Conservation (phyloP, 2,797 vertebrate genomes). For the Urocyon cinereoargenteus region DNA sequence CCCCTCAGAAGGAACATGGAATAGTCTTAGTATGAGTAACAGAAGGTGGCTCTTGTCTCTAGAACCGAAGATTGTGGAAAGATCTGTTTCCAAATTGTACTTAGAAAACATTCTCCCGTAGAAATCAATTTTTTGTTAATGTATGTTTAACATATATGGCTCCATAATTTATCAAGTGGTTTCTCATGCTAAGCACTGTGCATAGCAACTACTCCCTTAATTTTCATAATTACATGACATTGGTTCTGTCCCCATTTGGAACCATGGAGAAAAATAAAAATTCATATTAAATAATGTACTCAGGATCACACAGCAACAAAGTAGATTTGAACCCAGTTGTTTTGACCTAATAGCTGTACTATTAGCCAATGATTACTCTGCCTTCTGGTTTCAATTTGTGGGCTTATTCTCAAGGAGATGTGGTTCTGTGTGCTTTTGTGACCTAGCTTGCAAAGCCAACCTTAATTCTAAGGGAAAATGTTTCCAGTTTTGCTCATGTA, state of each 20-base stretch:
- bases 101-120: background rate
- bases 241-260: background rate
- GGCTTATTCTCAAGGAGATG: background rate
- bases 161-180: background rate
- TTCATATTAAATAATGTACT: background rate
- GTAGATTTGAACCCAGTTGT: background rate
- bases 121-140: background rate
- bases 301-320: background rate
- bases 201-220: background rate
- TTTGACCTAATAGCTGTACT: background rate
- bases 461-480: background rate
- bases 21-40: background rate
- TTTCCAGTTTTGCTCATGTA: background rate
- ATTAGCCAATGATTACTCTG: background rate
- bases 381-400: background rate
- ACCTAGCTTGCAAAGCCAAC: background rate
- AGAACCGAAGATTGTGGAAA: background rate
- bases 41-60: background rate
- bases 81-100: background rate
- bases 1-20: background rate
- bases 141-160: background rate
- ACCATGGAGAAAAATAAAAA: constrained; percentile 9
- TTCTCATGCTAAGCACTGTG: background rate
- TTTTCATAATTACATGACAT: background rate
- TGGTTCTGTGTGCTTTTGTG: background rate